Evolutionary conservation across 2,888 invertebrate species (phyloP).

Genomic region (Drosophila lacicola): DNA sequence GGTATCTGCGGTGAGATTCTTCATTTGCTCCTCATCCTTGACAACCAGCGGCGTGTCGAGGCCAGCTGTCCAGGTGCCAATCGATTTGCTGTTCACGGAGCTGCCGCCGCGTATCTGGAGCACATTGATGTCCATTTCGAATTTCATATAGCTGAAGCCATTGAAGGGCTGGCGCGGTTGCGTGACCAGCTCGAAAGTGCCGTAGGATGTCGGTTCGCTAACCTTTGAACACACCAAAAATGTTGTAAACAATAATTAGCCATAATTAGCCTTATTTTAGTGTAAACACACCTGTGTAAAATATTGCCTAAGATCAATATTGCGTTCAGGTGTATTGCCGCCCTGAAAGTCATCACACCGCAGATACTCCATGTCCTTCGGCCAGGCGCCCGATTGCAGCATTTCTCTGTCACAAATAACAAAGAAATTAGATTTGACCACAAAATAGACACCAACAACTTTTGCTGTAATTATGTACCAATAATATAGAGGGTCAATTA

Average conservation of each 20-base stretch:
- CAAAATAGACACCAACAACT: neutral
- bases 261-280: slow-evolving; percentile 31
- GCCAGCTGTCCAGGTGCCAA: slow-evolving; percentile 93
- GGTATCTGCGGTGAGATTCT: slow-evolving; percentile 91
- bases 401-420: slow-evolving; percentile 86
- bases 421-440: neutral
- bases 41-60: slow-evolving; percentile 89
- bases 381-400: slow-evolving; percentile 90
- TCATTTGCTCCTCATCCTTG: slow-evolving; percentile 88
- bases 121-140: slow-evolving; percentile 89
- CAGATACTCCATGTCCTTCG: slow-evolving; percentile 89
- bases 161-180: slow-evolving; percentile 87
- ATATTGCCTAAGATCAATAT: slow-evolving; percentile 89
- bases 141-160: slow-evolving; percentile 91
- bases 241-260: slow-evolving; percentile 50
- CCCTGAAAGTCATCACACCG: slow-evolving; percentile 93
- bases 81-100: slow-evolving; percentile 89
- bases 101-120: slow-evolving; percentile 90
- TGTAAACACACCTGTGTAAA: slow-evolving; percentile 87
- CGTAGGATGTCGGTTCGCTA: slow-evolving; percentile 89
- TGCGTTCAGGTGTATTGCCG: slow-evolving; percentile 90
- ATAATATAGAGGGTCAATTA: neutral
- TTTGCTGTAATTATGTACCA: neutral
- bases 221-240: slow-evolving; percentile 83
- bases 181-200: slow-evolving; percentile 88